phyloP scores from a whole-genome alignment of 2,888 invertebrate species.

The Brachypalpus laphriformis region DNA sequence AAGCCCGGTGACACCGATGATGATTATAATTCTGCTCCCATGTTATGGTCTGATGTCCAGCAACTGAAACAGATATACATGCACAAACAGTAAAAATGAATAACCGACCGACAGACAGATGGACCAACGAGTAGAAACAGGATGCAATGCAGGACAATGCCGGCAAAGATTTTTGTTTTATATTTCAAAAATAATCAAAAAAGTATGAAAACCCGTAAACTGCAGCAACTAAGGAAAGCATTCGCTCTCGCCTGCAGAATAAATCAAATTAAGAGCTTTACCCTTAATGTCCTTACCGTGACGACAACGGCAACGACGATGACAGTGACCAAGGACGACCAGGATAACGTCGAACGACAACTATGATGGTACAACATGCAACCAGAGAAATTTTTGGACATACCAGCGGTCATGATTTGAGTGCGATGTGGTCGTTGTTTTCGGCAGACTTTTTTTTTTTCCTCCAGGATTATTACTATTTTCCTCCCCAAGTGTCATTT shows the following conservation, averaged over 20 bases:
- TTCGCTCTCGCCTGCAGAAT: conserved; percentile 46
- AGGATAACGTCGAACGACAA: conserved; percentile 50
- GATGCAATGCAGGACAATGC: conserved; percentile 43
- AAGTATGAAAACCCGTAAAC: conserved; percentile 48
- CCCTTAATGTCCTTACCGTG: conserved; percentile 62
- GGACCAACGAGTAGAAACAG: not conserved
- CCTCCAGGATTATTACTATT: conserved; percentile 33
- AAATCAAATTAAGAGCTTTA: conserved; percentile 71
- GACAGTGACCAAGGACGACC: conserved; percentile 34
- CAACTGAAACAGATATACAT: conserved; percentile 41
- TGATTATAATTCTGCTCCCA: conserved; percentile 59
- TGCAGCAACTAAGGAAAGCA: conserved; percentile 12
- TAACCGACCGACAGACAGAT: conserved; percentile 17
- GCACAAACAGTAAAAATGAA: not conserved
- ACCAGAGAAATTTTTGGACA: conserved; percentile 55
- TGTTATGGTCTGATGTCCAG: conserved; percentile 37
- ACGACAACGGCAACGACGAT: conserved; percentile 24
- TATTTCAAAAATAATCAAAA: conserved; percentile 16
- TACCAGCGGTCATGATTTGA: conserved; percentile 63
- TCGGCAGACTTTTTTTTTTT: not conserved
- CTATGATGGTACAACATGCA: conserved; percentile 30
- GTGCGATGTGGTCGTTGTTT: conserved; percentile 44
- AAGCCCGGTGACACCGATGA: conserved; percentile 59
- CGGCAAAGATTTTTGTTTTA: conserved; percentile 12
- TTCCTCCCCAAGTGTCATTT: not conserved